Percentiles rank a stretch among this genome's conserved stretches.
phyloP scores from a whole-genome alignment of 1,140 invertebrate genomes.

The Micrasema minimum region DNA sequence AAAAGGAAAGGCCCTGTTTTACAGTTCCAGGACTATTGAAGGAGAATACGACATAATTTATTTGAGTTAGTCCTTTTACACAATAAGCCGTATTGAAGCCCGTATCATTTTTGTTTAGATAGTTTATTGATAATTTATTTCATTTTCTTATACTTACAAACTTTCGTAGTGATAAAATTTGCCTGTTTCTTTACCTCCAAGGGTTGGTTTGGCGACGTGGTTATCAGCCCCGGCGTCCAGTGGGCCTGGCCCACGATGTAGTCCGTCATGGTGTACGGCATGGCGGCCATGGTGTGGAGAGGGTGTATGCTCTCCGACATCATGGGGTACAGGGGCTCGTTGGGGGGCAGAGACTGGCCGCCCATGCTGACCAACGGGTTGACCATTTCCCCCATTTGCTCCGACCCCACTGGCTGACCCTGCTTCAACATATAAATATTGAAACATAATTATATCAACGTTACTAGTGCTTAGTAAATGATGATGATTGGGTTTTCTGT shows the following conservation, averaged over 20 bases:
- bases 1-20: too few species aligned
- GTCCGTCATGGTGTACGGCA: conserved; percentile 62
- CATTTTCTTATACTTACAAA: too few species aligned
- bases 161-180: too few species aligned
- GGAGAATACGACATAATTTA: too few species aligned
- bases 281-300: conserved; percentile 59
- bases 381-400: conserved; percentile 55
- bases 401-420: conserved; percentile 57
- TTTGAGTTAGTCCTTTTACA: too few species aligned
- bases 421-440: conserved; percentile 55
- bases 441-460: conserved; percentile 11
- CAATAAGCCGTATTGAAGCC: too few species aligned
- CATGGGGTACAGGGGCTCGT: conserved; percentile 57
- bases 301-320: conserved; percentile 57
- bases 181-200: conserved; percentile 63
- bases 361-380: conserved; percentile 36
- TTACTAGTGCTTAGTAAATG: too few species aligned
- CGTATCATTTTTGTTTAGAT: too few species aligned
- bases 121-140: too few species aligned
- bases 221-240: conserved; percentile 63
- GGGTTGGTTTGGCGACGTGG: conserved; percentile 60
- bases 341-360: conserved; percentile 53
- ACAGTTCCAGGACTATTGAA: too few species aligned
- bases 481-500: neutral
- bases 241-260: conserved; percentile 58